Conservation (phyloP, 2,888 invertebrate species). For the Athalia cordata region DNA sequence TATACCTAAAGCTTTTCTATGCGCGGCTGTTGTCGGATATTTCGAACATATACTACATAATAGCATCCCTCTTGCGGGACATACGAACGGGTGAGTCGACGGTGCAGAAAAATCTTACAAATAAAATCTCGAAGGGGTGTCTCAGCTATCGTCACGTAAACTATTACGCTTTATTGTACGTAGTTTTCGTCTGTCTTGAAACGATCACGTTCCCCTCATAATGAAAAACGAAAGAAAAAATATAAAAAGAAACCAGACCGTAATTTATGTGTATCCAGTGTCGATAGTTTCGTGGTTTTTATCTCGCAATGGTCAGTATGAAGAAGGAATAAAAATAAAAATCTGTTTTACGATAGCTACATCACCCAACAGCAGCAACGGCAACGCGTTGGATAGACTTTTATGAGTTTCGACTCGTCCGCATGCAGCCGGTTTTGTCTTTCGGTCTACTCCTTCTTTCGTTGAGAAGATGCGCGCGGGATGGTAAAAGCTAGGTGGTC, state of each 20-base stretch:
- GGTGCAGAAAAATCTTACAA: conserved; percentile 27
- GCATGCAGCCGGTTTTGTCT: background rate
- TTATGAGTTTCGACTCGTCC: conserved; percentile 11
- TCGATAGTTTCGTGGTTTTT: conserved; percentile 31
- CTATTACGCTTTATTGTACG: too few species aligned
- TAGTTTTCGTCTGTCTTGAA: background rate
- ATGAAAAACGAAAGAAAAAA: conserved; percentile 4
- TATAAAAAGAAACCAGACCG: background rate
- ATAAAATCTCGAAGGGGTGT: conserved; percentile 8
- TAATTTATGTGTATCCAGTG: conserved; percentile 9
- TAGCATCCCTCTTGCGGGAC: too few species aligned
- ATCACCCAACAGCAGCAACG: background rate
- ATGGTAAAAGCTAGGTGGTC: background rate
- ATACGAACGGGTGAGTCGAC: background rate
- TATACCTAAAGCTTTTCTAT: too few species aligned
- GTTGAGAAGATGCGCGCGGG: too few species aligned
- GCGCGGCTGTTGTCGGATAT: too few species aligned
- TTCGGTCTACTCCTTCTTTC: background rate
- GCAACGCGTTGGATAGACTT: background rate
- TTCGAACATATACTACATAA: too few species aligned
- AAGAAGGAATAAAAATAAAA: conserved; percentile 22
- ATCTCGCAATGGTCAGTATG: conserved; percentile 17
- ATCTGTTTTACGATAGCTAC: conserved; percentile 32
- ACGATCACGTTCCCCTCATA: background rate
- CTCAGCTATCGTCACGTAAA: background rate